Conservation (phyloP, 2,888 invertebrate species). For the Trilocha varians region DNA sequence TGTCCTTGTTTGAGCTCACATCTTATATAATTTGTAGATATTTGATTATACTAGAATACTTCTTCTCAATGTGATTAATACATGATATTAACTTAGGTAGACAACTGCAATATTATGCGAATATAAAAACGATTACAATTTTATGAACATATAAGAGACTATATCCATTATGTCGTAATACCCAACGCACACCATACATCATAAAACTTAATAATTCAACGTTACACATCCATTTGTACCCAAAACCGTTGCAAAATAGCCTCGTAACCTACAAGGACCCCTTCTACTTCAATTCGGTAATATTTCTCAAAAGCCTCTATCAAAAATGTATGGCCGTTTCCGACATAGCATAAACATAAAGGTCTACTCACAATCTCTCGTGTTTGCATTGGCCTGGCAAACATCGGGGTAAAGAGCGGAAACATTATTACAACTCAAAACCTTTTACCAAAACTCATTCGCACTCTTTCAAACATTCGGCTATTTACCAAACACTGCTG, state of each 20-base stretch:
- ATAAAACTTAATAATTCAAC: not conserved
- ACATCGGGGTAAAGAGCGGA: slow-evolving; percentile 60
- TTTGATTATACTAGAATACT: no score
- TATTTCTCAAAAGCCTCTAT: slow-evolving; percentile 15
- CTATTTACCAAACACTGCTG: slow-evolving; percentile 16
- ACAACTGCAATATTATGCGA: no score
- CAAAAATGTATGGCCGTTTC: slow-evolving; percentile 24
- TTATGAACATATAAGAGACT: no score
- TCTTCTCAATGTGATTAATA: no score
- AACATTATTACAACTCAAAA: slow-evolving; percentile 55
- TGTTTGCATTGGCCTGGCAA: slow-evolving; percentile 58
- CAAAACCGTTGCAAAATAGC: not conserved
- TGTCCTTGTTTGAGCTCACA: no score
- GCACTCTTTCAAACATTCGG: not conserved
- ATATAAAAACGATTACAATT: not conserved
- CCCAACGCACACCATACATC: not conserved
- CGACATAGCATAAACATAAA: slow-evolving; percentile 33
- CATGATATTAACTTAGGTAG: no score
- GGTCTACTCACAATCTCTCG: slow-evolving; percentile 34
- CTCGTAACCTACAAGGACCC: slow-evolving; percentile 3
- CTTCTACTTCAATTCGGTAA: slow-evolving; percentile 3
- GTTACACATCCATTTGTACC: not conserved
- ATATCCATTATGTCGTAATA: not conserved
- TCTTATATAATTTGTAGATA: no score
- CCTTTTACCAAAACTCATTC: slow-evolving; percentile 17